Evolutionary conservation across 1,140 invertebrate genomes (phyloP), one percentile per base, ranked within the genome.

Genomic region (Drosophila cardini): DNA sequence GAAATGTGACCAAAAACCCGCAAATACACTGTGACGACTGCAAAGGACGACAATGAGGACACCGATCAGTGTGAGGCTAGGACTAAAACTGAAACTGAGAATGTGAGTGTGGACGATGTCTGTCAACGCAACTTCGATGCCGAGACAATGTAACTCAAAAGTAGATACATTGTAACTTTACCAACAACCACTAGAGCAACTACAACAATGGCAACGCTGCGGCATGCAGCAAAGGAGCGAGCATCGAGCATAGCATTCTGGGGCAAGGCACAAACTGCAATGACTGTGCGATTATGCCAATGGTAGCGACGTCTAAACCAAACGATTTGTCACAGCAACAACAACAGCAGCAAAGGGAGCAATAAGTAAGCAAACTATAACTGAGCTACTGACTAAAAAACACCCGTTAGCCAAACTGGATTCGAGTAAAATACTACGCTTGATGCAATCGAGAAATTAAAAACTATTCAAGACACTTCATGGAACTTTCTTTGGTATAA

Each of bases 241-340:
- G 34, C 15, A 43, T 43, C 13, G 38, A 40, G 11, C 11, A 16
- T 15, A 16, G 38, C 15, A 4, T 30, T 13, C 36, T 26, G 34
- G 30, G 30, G 38, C 43, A 53, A 52, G 26, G 38, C 42, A 40
- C 46, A 80, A 83, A 67, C 71, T 69, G 80, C 80, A 83, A 83
- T 83, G 84, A 89, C 79, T 89, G 83, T 76, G 78, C 84, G 84
- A 87, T 87, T 87, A 89, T 89, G 83, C 84, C 76, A 80, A 89
- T 80, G 76, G 76, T 80, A 84, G 65, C 64, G 68, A 82, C 63
- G 82, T 86, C 83, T 82, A 86, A 86, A 76, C 77, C 82, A 86
- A 86, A 87, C 83, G 83, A 86, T 86, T 86, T 86, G 82, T 86
- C 82, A 86, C 82, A 87, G 64, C 67, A 80, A 18, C 79, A 82